Base-by-base conservation (phyloP, 2,888 invertebrate genomes). In the Cordylochernes scorpioides region DNA sequence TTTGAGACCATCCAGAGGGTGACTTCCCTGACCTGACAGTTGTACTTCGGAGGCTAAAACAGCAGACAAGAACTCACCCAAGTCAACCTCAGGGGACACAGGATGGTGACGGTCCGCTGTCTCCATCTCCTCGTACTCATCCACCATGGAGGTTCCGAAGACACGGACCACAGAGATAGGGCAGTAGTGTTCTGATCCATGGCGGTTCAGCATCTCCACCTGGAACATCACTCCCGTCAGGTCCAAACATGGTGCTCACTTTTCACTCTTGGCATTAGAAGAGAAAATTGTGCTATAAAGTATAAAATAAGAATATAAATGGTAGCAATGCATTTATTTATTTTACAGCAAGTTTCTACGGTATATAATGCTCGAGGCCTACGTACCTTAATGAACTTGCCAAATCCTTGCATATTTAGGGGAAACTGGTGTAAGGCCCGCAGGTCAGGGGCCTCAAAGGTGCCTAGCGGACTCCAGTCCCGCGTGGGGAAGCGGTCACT, bases 171-270 rank as follows among this genome's bases (percentile, higher is more conserved):
- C 60, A n/a, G 86, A 88, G 39, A 97, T 63, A 0, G 97, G 94
- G 50, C 97, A 99, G 52, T 75, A 97, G 31, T 97, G 94, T 53
- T 97, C 94, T 6, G 71, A 70, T 13, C 94, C 91, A 52, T 88
- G 78, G 52, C 97, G 86, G 21, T 82, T 77, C 38, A 77, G 64
- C 47, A 97, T 63, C 46, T 97, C 94, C 24, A 65, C 51, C 51
- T 57, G 45, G 4, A 33, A 39, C 14, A n/a, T n/a, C n/a, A n/a
- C n/a, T n/a, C n/a, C n/a, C n/a, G n/a, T n/a, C n/a, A n/a, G n/a
- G n/a, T n/a, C n/a, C n/a, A n/a, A n/a, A n/a, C n/a, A n/a, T n/a
- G n/a, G n/a, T n/a, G n/a, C n/a, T n/a, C n/a, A n/a, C n/a, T n/a
- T n/a, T n/a, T n/a, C n/a, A n/a, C n/a, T n/a, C n/a, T n/a, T n/a